Conservation (phyloP, 2,797 vertebrate genomes). For the Peromyscus eremicus region DNA sequence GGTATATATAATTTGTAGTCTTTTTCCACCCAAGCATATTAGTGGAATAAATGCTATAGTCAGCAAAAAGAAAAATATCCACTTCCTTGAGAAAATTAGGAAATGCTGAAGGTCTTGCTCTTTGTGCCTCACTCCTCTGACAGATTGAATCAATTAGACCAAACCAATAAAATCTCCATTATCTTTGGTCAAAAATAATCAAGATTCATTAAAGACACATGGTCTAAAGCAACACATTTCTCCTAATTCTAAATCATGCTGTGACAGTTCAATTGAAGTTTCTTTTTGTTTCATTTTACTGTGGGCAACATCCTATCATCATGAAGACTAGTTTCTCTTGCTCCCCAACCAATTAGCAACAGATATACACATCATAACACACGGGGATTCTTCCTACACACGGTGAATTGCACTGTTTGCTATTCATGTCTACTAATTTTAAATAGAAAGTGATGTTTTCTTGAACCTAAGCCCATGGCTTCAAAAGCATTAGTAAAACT, state of each 20-base stretch:
- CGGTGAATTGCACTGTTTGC: background rate
- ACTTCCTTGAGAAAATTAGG: constrained; percentile 22
- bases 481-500: constrained; percentile 5
- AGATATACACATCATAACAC: background rate
- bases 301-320: background rate
- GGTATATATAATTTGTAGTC: background rate
- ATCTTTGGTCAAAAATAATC: constrained; percentile 1
- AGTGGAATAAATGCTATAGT: background rate
- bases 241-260: background rate
- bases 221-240: background rate
- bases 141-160: background rate
- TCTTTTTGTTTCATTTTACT: constrained; percentile 19
- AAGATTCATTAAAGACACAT: background rate
- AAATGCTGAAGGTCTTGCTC: background rate
- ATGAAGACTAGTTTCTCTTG: background rate
- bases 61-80: background rate
- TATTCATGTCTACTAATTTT: constrained; percentile 47
- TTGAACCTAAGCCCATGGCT: background rate
- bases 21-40: background rate
- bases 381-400: background rate
- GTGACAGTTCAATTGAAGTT: background rate
- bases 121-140: background rate
- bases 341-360: background rate
- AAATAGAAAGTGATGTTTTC: constrained; percentile 6
- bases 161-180: background rate